phyloP scores from a whole-genome alignment of 1,140 invertebrate genomes.

The Sminthurides bifidus region DNA sequence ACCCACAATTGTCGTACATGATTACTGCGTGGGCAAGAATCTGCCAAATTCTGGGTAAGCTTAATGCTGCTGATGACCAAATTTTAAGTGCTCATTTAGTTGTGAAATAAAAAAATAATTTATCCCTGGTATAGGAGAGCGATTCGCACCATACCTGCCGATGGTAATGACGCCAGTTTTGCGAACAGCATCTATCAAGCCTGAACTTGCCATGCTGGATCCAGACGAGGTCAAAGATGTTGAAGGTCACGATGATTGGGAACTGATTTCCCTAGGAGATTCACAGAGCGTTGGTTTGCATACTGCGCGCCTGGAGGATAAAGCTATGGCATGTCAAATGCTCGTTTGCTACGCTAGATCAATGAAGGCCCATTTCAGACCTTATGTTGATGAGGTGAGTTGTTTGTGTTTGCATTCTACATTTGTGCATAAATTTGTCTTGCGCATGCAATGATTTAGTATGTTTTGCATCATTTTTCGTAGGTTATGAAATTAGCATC shows the following conservation, averaged over 20 bases:
- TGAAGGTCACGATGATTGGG: slow-evolving; percentile 89
- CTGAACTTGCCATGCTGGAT: slow-evolving; percentile 91
- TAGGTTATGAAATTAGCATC: slow-evolving; percentile 83
- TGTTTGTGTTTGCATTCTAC: no score
- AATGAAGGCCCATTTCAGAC: slow-evolving; percentile 50
- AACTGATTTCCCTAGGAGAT: slow-evolving; percentile 92
- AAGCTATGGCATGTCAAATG: slow-evolving; percentile 98
- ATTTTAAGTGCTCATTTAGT: slow-evolving; percentile 10
- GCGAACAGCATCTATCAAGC: slow-evolving; percentile 87
- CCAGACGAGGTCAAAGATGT: slow-evolving; percentile 79
- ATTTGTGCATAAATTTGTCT: no score
- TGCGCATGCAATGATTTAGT: no score
- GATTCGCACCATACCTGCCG: slow-evolving; percentile 93
- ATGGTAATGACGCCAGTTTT: slow-evolving; percentile 95
- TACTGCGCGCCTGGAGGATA: slow-evolving; percentile 88
- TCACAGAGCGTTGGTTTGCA: slow-evolving; percentile 88
- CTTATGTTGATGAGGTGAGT: slow-evolving; percentile 29
- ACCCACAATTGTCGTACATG: slow-evolving; percentile 94
- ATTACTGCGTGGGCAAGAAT: slow-evolving; percentile 98
- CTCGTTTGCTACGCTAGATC: slow-evolving; percentile 95
- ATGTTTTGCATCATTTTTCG: no score
- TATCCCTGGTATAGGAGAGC: slow-evolving; percentile 48
- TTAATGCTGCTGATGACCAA: background rate
- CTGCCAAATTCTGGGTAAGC: slow-evolving; percentile 83
- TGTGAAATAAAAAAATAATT: background rate